Conservation (phyloP, 64 coral and sea anemone species). For the Dendronephthya gigantea region DNA sequence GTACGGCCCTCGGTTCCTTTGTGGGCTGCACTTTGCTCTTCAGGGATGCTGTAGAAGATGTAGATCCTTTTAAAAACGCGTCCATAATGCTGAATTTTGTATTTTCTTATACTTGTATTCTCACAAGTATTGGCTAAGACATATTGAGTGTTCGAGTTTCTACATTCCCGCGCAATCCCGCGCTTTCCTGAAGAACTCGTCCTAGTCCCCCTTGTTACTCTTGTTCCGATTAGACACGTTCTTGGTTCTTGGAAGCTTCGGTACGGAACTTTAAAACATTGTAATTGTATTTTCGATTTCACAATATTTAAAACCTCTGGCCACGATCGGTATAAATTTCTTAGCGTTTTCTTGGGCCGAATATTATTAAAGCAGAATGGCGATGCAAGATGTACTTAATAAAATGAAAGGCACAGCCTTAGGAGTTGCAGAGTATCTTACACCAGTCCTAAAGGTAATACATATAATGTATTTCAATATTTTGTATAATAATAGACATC, state of each 20-base stretch:
- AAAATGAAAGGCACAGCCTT: slow-evolving; percentile 97
- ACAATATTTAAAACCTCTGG: neutral
- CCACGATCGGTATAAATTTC: neutral
- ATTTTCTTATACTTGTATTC: neutral
- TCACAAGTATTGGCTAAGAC: neutral
- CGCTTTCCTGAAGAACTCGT: slow-evolving; percentile 20
- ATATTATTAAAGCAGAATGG: slow-evolving; percentile 32
- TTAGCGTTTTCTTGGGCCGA: neutral
- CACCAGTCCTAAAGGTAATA: slow-evolving; percentile 80
- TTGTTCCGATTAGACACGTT: neutral
- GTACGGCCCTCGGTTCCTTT: slow-evolving; percentile 43
- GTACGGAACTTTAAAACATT: neutral
- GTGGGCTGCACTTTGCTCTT: slow-evolving; percentile 54
- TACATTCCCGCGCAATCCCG: slow-evolving; percentile 45
- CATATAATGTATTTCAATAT: too few relatives aligned
- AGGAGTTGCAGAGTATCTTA: slow-evolving; percentile 86
- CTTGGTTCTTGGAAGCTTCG: neutral
- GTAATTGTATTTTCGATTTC: neutral
- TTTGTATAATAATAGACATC: too few relatives aligned
- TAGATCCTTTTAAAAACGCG: slow-evolving; percentile 64
- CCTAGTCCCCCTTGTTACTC: neutral
- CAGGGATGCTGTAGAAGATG: slow-evolving; percentile 17
- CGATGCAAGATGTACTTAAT: slow-evolving; percentile 96
- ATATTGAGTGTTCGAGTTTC: neutral
- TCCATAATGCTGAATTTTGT: slow-evolving; percentile 38